phyloP scores from a whole-genome alignment of 2,888 invertebrate genomes.

The Brenthis hecate region DNA sequence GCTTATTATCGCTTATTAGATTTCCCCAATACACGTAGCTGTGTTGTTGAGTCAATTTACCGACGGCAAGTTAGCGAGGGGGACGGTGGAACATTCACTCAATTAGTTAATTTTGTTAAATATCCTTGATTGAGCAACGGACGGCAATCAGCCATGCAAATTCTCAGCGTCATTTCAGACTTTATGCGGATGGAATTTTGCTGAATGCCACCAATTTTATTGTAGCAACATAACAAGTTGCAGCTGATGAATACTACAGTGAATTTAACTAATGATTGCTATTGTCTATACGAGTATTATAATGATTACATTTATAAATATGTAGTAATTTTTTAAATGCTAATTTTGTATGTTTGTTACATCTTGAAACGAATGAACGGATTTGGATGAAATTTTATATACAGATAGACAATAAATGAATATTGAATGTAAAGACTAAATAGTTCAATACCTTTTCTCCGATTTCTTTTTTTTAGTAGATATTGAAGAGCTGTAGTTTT shows the following conservation, averaged over 20 bases:
- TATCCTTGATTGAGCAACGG: constrained; percentile 81
- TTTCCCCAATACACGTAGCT: constrained; percentile 65
- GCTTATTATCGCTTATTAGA: constrained; percentile 68
- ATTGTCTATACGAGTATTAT: constrained; percentile 5
- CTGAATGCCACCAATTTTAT: constrained; percentile 27
- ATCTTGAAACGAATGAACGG: background rate
- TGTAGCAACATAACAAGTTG: constrained; percentile 14
- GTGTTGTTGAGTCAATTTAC: constrained; percentile 66
- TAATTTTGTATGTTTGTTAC: background rate
- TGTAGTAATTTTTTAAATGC: background rate
- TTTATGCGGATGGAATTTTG: constrained; percentile 43
- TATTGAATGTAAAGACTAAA: no score
- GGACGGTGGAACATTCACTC: constrained; percentile 66
- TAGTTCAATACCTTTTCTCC: no score
- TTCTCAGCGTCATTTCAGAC: constrained; percentile 53
- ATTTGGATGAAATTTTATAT: background rate
- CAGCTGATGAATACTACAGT: constrained; percentile 8
- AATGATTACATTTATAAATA: background rate
- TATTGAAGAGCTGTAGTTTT: no score
- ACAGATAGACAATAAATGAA: no score
- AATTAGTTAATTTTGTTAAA: constrained; percentile 82
- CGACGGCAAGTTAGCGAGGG: constrained; percentile 51
- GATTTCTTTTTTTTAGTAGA: no score
- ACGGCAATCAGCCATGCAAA: constrained; percentile 82
- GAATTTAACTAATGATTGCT: constrained; percentile 17